Conservation (phyloP, 2,797 vertebrate species). For the Oreonectes daqikongensis region DNA sequence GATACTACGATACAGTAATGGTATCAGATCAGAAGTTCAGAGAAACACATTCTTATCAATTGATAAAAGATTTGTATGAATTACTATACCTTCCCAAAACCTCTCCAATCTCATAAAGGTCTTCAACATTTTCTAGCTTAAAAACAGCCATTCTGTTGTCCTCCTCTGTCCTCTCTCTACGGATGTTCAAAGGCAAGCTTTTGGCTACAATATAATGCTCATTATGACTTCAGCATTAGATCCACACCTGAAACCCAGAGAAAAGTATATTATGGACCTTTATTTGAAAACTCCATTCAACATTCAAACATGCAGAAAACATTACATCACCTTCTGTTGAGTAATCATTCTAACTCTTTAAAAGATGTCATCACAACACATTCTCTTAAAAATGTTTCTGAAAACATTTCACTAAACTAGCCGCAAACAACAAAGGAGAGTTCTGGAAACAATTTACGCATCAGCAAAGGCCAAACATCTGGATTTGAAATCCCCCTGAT, state of each 20-base stretch:
- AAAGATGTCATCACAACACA: not conserved
- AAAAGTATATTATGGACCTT: not conserved
- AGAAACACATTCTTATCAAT: too few relatives aligned
- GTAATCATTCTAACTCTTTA: not conserved
- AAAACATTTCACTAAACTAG: not conserved
- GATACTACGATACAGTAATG: too few relatives aligned
- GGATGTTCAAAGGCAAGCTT: constrained; percentile 5
- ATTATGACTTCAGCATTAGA: not conserved
- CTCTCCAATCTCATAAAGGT: constrained; percentile 82
- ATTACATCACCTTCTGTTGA: not conserved
- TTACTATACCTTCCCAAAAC: constrained; percentile 80
- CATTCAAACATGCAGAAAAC: not conserved
- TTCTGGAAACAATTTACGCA: constrained; percentile 15
- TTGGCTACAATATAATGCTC: constrained; percentile 4
- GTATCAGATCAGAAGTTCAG: too few relatives aligned
- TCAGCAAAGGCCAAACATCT: constrained; percentile 29
- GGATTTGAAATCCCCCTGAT: constrained; percentile 4
- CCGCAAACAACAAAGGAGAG: not conserved
- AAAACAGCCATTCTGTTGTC: constrained; percentile 66
- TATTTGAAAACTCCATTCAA: too few relatives aligned
- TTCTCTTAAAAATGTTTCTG: not conserved
- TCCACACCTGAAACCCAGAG: constrained; percentile 33
- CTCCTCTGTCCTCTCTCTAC: not conserved
- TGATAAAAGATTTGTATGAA: not conserved
- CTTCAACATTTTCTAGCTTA: constrained; percentile 79